Base-by-base conservation (phyloP, 2,888 invertebrate genomes). In the Sphaerophoria taeniata region DNA sequence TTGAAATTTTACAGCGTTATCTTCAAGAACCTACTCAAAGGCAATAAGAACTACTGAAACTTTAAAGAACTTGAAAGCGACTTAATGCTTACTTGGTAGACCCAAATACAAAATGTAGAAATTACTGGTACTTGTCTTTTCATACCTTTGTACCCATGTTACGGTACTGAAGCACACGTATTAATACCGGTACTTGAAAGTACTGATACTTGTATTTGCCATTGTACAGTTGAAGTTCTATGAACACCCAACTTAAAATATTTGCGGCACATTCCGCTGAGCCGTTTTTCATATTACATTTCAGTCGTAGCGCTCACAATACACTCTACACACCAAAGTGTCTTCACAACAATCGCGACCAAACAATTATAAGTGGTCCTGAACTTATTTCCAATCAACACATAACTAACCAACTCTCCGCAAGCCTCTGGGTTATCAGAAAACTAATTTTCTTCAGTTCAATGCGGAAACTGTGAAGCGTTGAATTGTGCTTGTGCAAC, bases 401-500 rank as follows among this genome's bases (percentile, higher is more conserved):
- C 34, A 67, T 39, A 67, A 1, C 16, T 39, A 3, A 49, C 14
- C 14, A 16, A 49, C 16, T 34, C 12, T 33, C 36, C 33, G 53
- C 33, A 39, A 24, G 39, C 39, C 58, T 60, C 12, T 60, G 3
- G 39, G 24, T 60, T 60, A 60, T 60, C 24, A 24, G 12, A 24
- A 39, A 72, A 65, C 39, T 49, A 60, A 72, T 72, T 77, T 60
- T 47, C 31, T 33, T 7, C 9, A 55, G 24, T 24, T 53, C 16
- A 72, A 72, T 58, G 67, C 77, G 81, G 81, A 82, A 77, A 39
- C 49, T 49, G 55, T 49, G 11, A 33, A 39, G 31, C 14, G 16
- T 31, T 14, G 34, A 69, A 67, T 81, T 76, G 65, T 71, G 76
- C 71, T 81, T 76, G 71, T 71, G 76, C 71, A 81, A 72, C 39